These are phyloP conservation scores for Ceratina japonica DNA, from an alignment of 1,140 invertebrate genomes.

Conservation along the genomic window DNA sequence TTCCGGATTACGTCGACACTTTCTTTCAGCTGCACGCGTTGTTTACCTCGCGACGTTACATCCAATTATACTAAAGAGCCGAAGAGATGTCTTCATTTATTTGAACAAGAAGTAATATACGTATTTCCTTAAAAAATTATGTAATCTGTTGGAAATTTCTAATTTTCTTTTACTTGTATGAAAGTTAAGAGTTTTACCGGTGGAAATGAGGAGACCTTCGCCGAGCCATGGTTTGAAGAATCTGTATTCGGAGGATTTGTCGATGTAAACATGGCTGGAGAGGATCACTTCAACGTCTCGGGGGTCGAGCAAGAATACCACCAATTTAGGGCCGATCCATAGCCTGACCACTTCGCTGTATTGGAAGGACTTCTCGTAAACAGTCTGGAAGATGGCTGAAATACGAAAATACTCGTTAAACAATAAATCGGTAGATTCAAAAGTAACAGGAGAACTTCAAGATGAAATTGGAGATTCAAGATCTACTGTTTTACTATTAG, in stretches of 20 bases:
- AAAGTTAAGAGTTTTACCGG: conserved; percentile 79
- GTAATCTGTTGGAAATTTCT: no score
- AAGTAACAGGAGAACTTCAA: no score
- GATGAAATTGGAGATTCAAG: no score
- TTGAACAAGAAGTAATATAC: no score
- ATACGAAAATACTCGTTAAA: no score
- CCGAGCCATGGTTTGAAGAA: conserved; percentile 89
- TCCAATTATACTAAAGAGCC: no score
- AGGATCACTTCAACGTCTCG: conserved; percentile 87
- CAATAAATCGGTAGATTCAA: no score
- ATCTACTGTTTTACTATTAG: no score
- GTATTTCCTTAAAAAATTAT: no score
- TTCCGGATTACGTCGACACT: conserved; percentile 4
- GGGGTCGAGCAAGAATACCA: conserved; percentile 86
- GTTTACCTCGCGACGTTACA: no score
- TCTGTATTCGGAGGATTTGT: conserved; percentile 86
- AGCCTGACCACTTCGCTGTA: conserved; percentile 83
- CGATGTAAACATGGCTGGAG: conserved; percentile 87
- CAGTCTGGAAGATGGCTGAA: conserved; percentile 84
- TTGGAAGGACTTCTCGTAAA: conserved; percentile 81
- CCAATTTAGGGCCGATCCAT: conserved; percentile 87
- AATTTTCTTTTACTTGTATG: no score
- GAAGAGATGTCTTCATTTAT: no score
- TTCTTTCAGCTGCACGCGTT: neutral
- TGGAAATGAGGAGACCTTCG: conserved; percentile 87